Evolutionary conservation across 2,888 invertebrate genomes (phyloP).

Genomic region (Punctoribates punctum): DNA sequence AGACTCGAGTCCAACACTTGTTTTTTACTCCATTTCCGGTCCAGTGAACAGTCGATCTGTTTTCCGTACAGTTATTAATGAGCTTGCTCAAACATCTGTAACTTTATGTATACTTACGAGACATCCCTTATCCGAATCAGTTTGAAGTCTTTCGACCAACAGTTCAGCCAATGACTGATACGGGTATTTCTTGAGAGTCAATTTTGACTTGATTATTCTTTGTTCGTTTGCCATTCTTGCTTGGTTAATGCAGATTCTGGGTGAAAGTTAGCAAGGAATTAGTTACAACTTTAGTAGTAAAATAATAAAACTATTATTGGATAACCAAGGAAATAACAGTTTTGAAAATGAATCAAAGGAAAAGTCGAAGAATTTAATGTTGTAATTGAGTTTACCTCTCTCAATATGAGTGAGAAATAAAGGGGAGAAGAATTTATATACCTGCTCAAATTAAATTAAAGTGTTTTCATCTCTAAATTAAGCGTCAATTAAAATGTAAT

Average conservation of each 20-base stretch:
- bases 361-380: too few relatives aligned
- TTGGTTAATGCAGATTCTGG: too few relatives aligned
- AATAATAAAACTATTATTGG: too few relatives aligned
- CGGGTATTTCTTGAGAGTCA: not conserved
- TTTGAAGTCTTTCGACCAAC: not conserved
- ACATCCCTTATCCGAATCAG: not conserved
- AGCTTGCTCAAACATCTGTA: not conserved
- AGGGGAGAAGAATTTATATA: too few relatives aligned
- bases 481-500: too few relatives aligned
- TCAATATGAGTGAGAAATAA: too few relatives aligned
- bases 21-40: slow-evolving; percentile 6
- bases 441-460: too few relatives aligned
- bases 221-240: not conserved
- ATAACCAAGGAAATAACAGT: too few relatives aligned
- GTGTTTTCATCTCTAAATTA: too few relatives aligned
- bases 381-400: too few relatives aligned
- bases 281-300: not conserved
- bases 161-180: not conserved
- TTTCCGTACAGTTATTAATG: not conserved
- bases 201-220: not conserved
- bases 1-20: slow-evolving; percentile 27
- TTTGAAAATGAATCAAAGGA: too few relatives aligned
- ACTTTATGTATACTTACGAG: not conserved
- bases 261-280: not conserved
- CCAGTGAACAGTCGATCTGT: slow-evolving; percentile 5